These are phyloP conservation scores for Vireo griseus DNA, from an alignment of 2,797 vertebrate species.

Conservation along the genomic window DNA sequence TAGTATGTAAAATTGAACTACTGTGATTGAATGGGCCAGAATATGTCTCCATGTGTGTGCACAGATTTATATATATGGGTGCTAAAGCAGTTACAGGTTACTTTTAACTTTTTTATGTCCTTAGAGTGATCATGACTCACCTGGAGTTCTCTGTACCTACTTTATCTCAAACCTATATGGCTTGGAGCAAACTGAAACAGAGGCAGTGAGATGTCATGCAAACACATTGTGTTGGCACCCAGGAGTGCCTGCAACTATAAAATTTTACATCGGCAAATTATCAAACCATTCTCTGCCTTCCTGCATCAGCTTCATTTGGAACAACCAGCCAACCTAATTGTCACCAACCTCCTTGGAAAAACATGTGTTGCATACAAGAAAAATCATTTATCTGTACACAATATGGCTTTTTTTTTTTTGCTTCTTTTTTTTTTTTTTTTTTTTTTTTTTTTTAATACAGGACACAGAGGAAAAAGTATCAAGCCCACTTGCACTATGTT, in stretches of 20 bases:
- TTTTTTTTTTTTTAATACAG: neutral
- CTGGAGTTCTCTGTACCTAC: neutral
- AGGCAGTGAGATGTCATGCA: neutral
- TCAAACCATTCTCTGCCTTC: neutral
- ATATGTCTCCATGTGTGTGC: neutral
- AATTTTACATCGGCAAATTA: neutral
- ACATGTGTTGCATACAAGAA: rapidly evolving
- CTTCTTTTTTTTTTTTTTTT: neutral
- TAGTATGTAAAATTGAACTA: neutral
- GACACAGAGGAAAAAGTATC: neutral
- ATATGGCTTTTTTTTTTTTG: rapidly evolving
- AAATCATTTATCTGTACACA: neutral
- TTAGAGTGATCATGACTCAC: neutral
- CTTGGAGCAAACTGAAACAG: neutral
- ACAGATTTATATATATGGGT: neutral
- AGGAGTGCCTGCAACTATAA: neutral
- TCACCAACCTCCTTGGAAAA: neutral
- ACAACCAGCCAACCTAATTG: neutral
- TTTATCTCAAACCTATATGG: neutral
- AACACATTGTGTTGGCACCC: neutral
- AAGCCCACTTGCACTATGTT: neutral
- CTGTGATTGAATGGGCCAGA: neutral
- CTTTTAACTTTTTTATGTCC: neutral
- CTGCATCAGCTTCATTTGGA: neutral
- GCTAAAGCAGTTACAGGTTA: neutral